Evolutionary conservation across 2,797 vertebrate species (phyloP).

Genomic region (Xiphophorus birchmanni): DNA sequence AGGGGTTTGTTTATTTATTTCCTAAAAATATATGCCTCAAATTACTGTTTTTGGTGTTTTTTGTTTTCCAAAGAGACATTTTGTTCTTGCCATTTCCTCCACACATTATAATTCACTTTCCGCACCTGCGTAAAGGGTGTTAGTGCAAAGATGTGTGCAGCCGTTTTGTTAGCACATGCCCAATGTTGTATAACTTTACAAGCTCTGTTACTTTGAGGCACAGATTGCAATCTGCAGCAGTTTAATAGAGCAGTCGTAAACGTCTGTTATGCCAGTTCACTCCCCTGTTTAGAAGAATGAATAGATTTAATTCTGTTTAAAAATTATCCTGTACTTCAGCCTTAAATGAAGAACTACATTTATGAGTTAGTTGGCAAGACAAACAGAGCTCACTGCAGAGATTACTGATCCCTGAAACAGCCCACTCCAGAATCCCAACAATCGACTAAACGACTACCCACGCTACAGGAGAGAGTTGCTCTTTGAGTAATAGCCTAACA

Average conservation of each 20-base stretch:
- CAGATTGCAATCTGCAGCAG: constrained; percentile 54
- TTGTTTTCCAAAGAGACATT: constrained; percentile 4
- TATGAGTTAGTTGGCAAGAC: constrained; percentile 6
- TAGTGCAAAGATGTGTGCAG: constrained; percentile 26
- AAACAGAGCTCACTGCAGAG: neutral
- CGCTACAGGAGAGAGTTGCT: constrained; percentile 19
- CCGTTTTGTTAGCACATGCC: constrained; percentile 73
- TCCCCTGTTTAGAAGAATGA: constrained; percentile 19
- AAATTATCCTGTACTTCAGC: neutral
- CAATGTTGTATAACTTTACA: constrained; percentile 69
- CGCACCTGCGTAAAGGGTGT: constrained; percentile 23
- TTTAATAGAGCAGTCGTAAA: constrained; percentile 57
- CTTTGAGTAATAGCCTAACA: constrained; percentile 45
- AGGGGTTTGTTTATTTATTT: constrained; percentile 11
- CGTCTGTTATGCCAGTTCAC: constrained; percentile 35
- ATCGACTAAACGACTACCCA: constrained; percentile 23
- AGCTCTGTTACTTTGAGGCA: constrained; percentile 59
- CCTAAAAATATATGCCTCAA: constrained; percentile 11
- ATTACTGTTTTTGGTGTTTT: neutral
- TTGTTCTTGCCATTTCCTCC: constrained; percentile 16
- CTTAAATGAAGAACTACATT: constrained; percentile 6
- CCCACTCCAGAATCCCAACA: constrained; percentile 16
- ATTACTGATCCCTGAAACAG: neutral
- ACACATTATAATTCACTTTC: constrained; percentile 15
- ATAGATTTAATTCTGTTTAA: neutral